A percentile compares a stretch with the other conserved stretches of the same genome.
These are phyloP conservation scores for Chlamydotis undulata DNA, from an alignment of 2,113 vertebrate genomes.

Conservation along the genomic window DNA sequence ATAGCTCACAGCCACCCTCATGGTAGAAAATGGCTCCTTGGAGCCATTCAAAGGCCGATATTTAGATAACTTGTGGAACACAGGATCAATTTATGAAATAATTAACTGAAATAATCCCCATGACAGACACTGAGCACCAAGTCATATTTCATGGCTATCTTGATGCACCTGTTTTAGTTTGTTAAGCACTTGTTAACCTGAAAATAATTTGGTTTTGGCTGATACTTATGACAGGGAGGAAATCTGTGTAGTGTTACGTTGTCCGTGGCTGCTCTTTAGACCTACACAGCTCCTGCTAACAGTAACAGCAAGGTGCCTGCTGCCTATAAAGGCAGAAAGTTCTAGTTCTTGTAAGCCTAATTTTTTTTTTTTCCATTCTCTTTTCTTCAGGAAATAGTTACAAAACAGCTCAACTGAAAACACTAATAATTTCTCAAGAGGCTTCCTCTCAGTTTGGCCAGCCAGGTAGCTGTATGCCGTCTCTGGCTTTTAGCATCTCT, in stretches of 20 bases:
- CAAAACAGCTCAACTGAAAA: neutral
- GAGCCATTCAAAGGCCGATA: neutral
- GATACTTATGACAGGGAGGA: neutral
- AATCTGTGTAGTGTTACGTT: neutral
- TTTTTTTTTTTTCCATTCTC: neutral
- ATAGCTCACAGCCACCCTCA: neutral
- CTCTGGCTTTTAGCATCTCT: neutral
- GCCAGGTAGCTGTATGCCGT: neutral
- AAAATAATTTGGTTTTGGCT: neutral
- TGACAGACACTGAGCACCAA: neutral
- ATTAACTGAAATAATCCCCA: neutral
- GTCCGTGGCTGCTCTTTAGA: neutral
- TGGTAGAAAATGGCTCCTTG: neutral
- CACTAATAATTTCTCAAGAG: neutral
- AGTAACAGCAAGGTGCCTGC: neutral
- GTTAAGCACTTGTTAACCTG: neutral
- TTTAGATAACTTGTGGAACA: neutral
- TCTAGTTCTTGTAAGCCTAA: neutral
- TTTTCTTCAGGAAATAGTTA: neutral
- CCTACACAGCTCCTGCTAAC: neutral
- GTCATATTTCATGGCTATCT: neutral
- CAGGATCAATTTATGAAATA: neutral
- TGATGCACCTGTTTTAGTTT: neutral
- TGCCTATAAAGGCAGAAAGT: neutral
- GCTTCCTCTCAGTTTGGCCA: neutral